Percentiles rank a stretch among this genome's conserved stretches.
phyloP scores from a whole-genome alignment of 2,113 vertebrate genomes.

The Cnemophilus loriae region DNA sequence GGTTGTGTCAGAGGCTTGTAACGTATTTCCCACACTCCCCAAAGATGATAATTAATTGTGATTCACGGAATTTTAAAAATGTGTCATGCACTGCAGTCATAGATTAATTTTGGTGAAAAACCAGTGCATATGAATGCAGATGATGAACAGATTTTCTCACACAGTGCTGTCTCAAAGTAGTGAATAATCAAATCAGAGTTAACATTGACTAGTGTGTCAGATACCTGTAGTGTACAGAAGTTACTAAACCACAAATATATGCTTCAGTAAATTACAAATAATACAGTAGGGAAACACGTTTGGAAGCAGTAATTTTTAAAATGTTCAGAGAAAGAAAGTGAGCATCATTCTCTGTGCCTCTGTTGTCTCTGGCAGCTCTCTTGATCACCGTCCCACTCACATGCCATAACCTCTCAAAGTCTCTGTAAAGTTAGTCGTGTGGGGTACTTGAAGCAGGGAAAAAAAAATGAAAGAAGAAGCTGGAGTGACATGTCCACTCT shows the following conservation, averaged over 20 bases:
- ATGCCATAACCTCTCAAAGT: neutral
- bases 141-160: neutral
- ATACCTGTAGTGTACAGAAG: neutral
- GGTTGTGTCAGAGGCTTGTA: neutral
- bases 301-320: neutral
- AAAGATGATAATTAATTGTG: neutral
- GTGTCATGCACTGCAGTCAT: neutral
- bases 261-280: neutral
- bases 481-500: neutral
- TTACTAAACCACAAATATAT: neutral
- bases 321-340: neutral
- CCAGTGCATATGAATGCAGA: rapidly evolving
- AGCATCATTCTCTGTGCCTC: neutral
- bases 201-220: neutral
- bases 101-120: neutral
- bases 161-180: neutral
- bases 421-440: neutral
- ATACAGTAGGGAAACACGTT: neutral
- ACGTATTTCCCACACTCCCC: neutral
- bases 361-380: neutral
- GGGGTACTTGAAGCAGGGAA: neutral
- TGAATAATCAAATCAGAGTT: neutral
- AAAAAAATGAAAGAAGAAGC: neutral
- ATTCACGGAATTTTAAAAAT: neutral
- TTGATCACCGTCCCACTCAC: neutral